Conservation (phyloP, 2,888 invertebrate species). For the Leptopilina myrica region DNA sequence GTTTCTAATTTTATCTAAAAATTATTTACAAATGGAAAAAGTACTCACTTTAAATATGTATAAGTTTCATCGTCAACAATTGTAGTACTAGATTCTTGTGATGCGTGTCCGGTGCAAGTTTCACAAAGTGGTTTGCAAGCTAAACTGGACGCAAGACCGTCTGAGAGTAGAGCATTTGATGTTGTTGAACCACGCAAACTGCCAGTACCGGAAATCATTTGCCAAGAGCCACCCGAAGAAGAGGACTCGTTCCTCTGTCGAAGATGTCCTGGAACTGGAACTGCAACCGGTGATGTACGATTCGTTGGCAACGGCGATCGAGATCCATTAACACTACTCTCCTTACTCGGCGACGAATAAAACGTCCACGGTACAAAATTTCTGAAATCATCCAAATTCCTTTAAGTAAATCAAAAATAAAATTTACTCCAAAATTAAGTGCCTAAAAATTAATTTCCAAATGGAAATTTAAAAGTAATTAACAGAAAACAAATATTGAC, state of each 20-base stretch:
- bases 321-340: slow-evolving; percentile 64
- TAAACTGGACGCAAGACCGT: slow-evolving; percentile 66
- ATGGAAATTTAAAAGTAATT: too few relatives aligned
- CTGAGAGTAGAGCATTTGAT: slow-evolving; percentile 69
- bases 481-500: too few relatives aligned
- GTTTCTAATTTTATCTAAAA: not conserved
- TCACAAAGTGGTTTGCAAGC: slow-evolving; percentile 64
- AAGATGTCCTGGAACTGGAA: slow-evolving; percentile 78
- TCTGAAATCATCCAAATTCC: slow-evolving; percentile 52
- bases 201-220: slow-evolving; percentile 83
- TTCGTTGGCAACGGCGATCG: slow-evolving; percentile 73
- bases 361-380: slow-evolving; percentile 69
- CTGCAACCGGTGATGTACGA: slow-evolving; percentile 82
- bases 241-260: slow-evolving; percentile 82
- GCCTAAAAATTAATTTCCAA: too few relatives aligned
- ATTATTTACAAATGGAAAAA: not conserved
- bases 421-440: too few relatives aligned
- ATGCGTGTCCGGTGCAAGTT: slow-evolving; percentile 71
- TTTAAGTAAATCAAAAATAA: not conserved
- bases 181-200: slow-evolving; percentile 80
- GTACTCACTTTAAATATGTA: slow-evolving; percentile 49
- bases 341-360: slow-evolving; percentile 69
- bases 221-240: slow-evolving; percentile 82
- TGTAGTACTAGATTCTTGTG: slow-evolving; percentile 76
- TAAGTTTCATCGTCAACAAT: slow-evolving; percentile 75